phyloP scores from a whole-genome alignment of 2,797 vertebrate species.

The Coregonus sp. region DNA sequence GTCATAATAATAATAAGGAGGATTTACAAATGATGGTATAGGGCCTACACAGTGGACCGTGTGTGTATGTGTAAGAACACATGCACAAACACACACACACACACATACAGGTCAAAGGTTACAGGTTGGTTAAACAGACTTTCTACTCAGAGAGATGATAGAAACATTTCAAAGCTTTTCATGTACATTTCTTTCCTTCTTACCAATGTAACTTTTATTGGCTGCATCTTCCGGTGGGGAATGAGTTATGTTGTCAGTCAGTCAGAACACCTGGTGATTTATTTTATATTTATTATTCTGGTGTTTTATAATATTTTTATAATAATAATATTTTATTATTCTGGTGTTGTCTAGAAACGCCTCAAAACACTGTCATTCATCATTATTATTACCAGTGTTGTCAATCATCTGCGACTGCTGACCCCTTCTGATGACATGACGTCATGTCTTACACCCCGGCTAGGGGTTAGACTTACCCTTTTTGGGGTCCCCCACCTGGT shows the following conservation, averaged over 20 bases:
- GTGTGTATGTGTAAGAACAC: constrained; percentile 1
- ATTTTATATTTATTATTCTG: too few species aligned
- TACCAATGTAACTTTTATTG: too few species aligned
- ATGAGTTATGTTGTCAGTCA: too few species aligned
- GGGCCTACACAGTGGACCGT: not conserved
- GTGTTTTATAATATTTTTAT: too few species aligned
- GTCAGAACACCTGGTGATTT: not conserved
- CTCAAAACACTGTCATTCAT: constrained; percentile 2
- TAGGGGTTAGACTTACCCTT: not conserved
- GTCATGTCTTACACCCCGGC: not conserved
- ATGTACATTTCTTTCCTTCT: too few species aligned
- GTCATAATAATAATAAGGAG: not conserved
- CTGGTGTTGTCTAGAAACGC: not conserved
- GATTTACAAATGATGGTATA: not conserved
- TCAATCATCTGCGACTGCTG: not conserved
- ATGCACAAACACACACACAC: not conserved
- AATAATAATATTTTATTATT: too few species aligned
- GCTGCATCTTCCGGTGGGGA: too few species aligned
- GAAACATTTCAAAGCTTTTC: too few species aligned
- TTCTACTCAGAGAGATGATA: too few species aligned
- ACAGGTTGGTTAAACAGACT: too few species aligned
- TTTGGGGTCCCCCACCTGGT: not conserved
- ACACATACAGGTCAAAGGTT: too few species aligned
- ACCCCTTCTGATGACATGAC: not conserved
- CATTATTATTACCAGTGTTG: not conserved